Conservation (phyloP, 2,797 vertebrate species). For the Hozukius guyotensis region DNA sequence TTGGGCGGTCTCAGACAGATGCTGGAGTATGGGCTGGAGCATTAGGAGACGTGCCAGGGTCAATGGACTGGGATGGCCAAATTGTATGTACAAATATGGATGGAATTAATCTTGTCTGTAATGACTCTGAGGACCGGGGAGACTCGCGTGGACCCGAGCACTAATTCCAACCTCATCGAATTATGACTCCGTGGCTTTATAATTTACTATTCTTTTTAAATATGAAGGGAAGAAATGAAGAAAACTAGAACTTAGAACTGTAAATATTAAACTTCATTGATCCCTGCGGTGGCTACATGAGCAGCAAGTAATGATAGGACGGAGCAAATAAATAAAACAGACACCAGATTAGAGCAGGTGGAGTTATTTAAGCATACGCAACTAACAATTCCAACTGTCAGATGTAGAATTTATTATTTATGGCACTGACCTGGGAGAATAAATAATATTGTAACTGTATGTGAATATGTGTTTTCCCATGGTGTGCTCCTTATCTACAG, state of each 20-base stretch:
- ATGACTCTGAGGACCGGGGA: conserved; percentile 44
- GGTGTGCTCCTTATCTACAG: conserved; percentile 59
- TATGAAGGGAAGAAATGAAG: neutral
- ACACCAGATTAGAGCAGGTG: conserved; percentile 27
- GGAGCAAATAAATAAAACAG: conserved; percentile 16
- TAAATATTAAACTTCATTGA: conserved; percentile 1
- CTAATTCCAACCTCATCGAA: neutral
- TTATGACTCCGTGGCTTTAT: neutral
- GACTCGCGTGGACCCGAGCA: neutral
- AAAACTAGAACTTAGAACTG: neutral
- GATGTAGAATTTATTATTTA: conserved; percentile 49
- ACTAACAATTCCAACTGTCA: conserved; percentile 21
- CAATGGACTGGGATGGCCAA: conserved; percentile 61
- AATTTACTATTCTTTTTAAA: neutral
- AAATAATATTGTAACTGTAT: conserved; percentile 59
- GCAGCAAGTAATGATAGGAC: neutral
- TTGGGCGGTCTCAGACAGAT: conserved; percentile 56
- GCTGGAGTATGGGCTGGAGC: conserved; percentile 36
- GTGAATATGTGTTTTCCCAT: conserved; percentile 50
- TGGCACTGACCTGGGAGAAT: conserved; percentile 46
- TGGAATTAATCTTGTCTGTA: conserved; percentile 65
- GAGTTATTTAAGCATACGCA: conserved; percentile 33
- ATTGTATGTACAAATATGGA: conserved; percentile 69
- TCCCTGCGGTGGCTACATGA: neutral
- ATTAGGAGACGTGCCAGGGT: conserved; percentile 60